phyloP scores from a whole-genome alignment of 2,113 vertebrate genomes.

The Chloroceryle aenea region DNA sequence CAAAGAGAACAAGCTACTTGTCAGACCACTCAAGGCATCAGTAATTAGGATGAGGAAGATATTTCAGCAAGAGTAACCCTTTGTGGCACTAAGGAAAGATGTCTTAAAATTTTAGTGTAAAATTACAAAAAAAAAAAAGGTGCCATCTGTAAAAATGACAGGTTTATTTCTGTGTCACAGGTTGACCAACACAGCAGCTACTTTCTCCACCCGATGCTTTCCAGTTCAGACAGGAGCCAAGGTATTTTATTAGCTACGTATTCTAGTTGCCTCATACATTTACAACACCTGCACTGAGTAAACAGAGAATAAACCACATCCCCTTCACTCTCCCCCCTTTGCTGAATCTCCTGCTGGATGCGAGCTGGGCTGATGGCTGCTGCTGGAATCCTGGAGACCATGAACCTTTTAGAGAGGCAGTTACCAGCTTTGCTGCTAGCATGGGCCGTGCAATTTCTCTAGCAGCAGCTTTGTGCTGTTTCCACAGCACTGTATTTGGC shows the following conservation, averaged over 20 bases:
- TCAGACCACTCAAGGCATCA: background rate
- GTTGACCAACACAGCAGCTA: background rate
- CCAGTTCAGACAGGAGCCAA: background rate
- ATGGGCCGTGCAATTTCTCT: background rate
- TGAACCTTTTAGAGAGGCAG: rapidly evolving
- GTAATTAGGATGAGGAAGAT: background rate
- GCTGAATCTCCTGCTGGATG: background rate
- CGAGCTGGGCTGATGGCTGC: background rate
- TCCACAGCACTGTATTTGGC: background rate
- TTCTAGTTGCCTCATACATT: background rate
- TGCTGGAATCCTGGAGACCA: background rate
- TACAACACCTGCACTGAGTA: background rate
- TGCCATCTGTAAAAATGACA: background rate
- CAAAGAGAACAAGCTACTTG: background rate
- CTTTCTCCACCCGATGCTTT: background rate
- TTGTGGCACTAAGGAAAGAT: background rate
- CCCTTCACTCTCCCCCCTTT: background rate
- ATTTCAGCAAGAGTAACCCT: background rate
- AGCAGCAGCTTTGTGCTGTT: background rate
- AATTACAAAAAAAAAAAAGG: background rate
- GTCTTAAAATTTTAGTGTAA: background rate
- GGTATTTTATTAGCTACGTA: background rate
- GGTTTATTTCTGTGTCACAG: background rate
- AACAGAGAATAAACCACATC: background rate
- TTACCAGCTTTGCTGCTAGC: background rate